phyloP scores from a whole-genome alignment of 2,113 vertebrate genomes.

The Geothlypis trichas region DNA sequence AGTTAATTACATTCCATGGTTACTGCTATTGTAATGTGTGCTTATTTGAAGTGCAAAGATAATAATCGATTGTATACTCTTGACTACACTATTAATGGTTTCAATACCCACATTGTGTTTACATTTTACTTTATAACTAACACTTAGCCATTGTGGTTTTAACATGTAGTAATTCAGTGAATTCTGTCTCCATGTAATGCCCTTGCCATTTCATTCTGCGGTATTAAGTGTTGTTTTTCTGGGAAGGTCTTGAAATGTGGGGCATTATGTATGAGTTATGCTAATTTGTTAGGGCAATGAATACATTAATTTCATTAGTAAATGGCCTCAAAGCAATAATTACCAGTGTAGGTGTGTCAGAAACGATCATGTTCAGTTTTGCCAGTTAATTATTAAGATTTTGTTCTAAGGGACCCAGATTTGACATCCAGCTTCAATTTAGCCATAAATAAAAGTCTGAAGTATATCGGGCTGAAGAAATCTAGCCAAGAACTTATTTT shows the following conservation, averaged over 20 bases:
- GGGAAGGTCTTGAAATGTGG: slow-evolving; percentile 89
- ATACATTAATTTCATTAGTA: slow-evolving; percentile 99
- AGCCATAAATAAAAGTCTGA: slow-evolving; percentile 80
- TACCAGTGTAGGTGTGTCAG: slow-evolving; percentile 99
- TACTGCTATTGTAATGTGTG: slow-evolving; percentile 72
- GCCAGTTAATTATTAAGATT: slow-evolving; percentile 99
- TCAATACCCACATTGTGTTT: slow-evolving; percentile 75
- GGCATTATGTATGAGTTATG: slow-evolving; percentile 98
- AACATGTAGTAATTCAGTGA: slow-evolving; percentile 74
- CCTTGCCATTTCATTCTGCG: slow-evolving; percentile 77
- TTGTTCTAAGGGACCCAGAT: slow-evolving; percentile 90
- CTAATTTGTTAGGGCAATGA: slow-evolving; percentile 99
- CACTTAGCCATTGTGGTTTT: slow-evolving; percentile 81
- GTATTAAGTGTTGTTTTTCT: slow-evolving; percentile 81
- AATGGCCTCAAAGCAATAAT: slow-evolving; percentile 99
- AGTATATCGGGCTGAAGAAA: slow-evolving; percentile 52
- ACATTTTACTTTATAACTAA: slow-evolving; percentile 73
- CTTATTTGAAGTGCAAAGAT: slow-evolving; percentile 78
- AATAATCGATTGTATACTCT: slow-evolving; percentile 73
- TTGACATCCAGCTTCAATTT: slow-evolving; percentile 88
- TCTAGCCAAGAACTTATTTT: slow-evolving; percentile 72
- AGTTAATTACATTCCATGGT: slow-evolving; percentile 75
- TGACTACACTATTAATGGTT: slow-evolving; percentile 75
- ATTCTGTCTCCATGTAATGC: slow-evolving; percentile 71
- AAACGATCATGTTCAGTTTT: slow-evolving; percentile 98